Percentiles rank a stretch among this genome's conserved stretches.
Conservation (phyloP, 2,888 invertebrate species). For the Drosophila pegasa region DNA sequence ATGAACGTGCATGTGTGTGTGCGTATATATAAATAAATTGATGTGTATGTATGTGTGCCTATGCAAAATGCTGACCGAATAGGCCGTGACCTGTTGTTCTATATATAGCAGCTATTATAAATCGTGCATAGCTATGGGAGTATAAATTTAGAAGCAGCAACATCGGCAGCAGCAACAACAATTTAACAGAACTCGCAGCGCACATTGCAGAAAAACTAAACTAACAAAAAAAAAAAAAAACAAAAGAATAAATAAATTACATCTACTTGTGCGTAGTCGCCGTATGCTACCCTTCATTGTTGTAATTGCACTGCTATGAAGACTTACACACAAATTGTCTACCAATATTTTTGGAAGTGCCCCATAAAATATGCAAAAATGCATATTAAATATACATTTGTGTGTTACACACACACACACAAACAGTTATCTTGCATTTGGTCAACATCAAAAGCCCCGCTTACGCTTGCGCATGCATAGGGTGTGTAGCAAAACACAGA, state of each 20-base stretch:
- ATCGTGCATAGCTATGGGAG: conserved; percentile 80
- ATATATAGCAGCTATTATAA: conserved; percentile 81
- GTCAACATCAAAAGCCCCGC: background rate
- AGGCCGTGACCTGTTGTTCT: conserved; percentile 83
- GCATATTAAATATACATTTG: background rate
- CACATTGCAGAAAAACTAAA: conserved; percentile 60
- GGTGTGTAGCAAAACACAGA: conserved; percentile 18
- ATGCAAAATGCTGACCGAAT: conserved; percentile 68
- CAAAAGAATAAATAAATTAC: too few species aligned
- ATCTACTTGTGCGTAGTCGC: background rate
- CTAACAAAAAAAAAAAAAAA: conserved; percentile 12
- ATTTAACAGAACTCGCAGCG: conserved; percentile 49
- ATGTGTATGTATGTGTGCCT: conserved; percentile 19
- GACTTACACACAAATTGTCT: background rate
- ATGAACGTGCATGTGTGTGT: background rate
- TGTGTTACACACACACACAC: background rate
- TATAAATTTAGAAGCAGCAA: conserved; percentile 79
- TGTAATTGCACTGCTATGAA: background rate
- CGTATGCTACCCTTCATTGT: conserved; percentile 6
- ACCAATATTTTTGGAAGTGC: background rate
- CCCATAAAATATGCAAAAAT: background rate
- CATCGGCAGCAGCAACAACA: conserved; percentile 42
- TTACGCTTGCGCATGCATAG: conserved; percentile 5
- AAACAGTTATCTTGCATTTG: background rate
- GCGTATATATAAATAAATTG: conserved; percentile 16